Evolutionary conservation across 2,797 vertebrate genomes (phyloP).

Genomic region (Eulemur albifrons): DNA sequence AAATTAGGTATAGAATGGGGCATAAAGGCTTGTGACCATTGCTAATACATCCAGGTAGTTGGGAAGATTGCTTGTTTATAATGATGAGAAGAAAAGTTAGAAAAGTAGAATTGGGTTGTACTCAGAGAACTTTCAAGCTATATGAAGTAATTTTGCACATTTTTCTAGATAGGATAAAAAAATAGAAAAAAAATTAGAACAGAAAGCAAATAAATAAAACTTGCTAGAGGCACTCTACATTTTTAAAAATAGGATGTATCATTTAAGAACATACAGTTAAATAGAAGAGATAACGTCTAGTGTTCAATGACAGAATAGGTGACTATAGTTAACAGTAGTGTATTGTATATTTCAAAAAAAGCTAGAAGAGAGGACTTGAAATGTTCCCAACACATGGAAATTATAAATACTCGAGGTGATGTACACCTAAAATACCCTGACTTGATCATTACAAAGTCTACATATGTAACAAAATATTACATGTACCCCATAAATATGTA

Average conservation of each 20-base stretch:
- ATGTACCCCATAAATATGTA: too few species aligned
- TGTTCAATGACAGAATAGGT: too few species aligned
- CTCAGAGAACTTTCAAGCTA: background rate
- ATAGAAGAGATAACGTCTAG: too few species aligned
- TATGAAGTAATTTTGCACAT: background rate
- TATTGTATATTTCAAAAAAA: too few species aligned
- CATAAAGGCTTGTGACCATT: accelerated
- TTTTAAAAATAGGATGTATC: background rate
- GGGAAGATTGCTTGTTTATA: background rate
- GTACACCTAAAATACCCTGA: too few species aligned
- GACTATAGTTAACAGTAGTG: too few species aligned
- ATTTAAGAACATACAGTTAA: background rate
- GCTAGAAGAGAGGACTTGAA: too few species aligned
- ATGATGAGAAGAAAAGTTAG: background rate
- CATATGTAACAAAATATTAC: too few species aligned
- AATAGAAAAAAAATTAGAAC: background rate
- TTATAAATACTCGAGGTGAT: too few species aligned
- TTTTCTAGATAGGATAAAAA: background rate
- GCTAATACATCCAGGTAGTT: background rate
- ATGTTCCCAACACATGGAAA: too few species aligned
- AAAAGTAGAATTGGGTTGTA: background rate
- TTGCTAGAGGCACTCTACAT: background rate
- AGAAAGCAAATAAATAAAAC: background rate
- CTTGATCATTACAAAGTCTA: too few species aligned
- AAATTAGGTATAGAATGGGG: background rate